These are phyloP conservation scores for Rhabdomys dilectus DNA, from an alignment of 2,113 vertebrate species.

Conservation along the genomic window DNA sequence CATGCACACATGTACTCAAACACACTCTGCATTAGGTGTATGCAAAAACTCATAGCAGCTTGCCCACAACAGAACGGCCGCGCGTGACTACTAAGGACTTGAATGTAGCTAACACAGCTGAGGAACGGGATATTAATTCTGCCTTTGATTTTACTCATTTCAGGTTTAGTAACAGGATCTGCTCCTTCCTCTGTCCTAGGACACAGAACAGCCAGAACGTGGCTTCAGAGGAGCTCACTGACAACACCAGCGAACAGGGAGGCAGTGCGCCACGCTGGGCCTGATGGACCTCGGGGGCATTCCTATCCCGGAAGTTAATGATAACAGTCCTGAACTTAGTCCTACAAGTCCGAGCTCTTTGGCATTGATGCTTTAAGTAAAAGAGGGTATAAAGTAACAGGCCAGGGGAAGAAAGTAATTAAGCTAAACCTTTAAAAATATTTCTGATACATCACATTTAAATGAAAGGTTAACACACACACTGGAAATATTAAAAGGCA, in stretches of 20 bases:
- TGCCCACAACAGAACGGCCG: neutral
- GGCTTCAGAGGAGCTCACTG: neutral
- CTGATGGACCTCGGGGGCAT: neutral
- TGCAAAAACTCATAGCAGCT: neutral
- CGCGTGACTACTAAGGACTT: neutral
- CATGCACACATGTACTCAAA: neutral
- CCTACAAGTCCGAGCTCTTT: neutral
- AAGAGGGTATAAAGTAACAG: conserved; percentile 54
- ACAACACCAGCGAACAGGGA: neutral
- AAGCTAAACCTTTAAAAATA: conserved; percentile 68
- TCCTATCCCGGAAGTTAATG: neutral
- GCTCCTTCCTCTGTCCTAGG: neutral
- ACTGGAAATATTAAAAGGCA: conserved; percentile 74
- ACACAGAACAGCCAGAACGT: neutral
- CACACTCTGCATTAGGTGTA: neutral
- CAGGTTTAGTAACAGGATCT: neutral
- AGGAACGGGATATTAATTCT: neutral
- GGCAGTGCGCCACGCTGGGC: neutral
- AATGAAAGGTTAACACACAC: conserved; percentile 76
- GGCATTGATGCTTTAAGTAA: conserved; percentile 66
- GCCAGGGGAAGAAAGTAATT: conserved; percentile 64
- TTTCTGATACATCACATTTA: conserved; percentile 70
- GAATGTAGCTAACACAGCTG: neutral
- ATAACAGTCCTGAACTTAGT: neutral
- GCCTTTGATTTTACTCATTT: neutral